Base-by-base conservation (phyloP, 1,140 invertebrate species). In the Trichogramma pretiosum region DNA sequence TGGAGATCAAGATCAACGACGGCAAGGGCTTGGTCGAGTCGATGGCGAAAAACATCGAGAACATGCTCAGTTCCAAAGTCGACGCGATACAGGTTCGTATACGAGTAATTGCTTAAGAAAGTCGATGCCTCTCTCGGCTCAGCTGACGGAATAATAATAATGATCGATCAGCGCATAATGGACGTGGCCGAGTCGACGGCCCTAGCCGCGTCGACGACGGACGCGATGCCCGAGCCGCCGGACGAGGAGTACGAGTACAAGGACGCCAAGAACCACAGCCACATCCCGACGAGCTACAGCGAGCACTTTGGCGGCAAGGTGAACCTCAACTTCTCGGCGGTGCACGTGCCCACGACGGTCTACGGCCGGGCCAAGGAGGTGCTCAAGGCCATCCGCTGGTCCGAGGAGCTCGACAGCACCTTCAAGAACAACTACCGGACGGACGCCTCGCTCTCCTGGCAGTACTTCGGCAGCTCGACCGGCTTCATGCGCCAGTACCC, bases 401-500 rank as follows among this genome's bases (percentile, higher is more conserved):
- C 93, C 2, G 83, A 89, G 60, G 80, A 82, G 34, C 73, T 98
- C 50, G 89, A 96, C 67, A 78, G 82, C 35, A 87, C 84, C 50
- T 98, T 97, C 67, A 80, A 52, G 34, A 81, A 83, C 56, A 97
- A 97, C 68, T 89, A 88, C 58, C 79, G 85, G 60, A 76, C 77
- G 26, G 90, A 96, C 73, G 85, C 87, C 7, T 87, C 87, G 4
- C 74, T 97, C 19, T 87, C 89, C 5, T 98, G 91, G 91, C 94
- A 98, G 72, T 98, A 93, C 72, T 98, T 97, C 75, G 92, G 93
- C 24, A 94, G 91, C 67, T 85, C 89, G 37, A 87, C 87, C 1
- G 94, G 94, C 11, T 95, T 97, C 65, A 89, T 98, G 83, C 77
- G 93, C 57, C 89, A 93, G 60, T 96, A 88, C 74, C 94, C 94